Base-by-base conservation (phyloP, 2,113 vertebrate genomes). In the Aphelocoma coerulescens region DNA sequence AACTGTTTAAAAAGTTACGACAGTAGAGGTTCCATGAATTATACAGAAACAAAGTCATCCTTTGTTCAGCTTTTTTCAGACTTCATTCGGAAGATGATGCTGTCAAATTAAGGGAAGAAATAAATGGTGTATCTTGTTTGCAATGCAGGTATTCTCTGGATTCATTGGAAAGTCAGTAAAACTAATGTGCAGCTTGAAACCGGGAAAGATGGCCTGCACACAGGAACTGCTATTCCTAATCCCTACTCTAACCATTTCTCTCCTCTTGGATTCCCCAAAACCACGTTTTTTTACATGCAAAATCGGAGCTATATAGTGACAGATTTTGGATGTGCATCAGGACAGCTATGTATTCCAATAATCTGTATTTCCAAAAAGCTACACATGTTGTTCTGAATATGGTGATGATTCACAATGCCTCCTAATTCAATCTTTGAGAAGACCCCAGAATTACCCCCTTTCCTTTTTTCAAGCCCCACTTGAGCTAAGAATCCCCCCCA, bases 1-100 rank as follows among this genome's bases (percentile, higher is more conserved):
- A 94, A 79, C 77, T 55, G 52, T 49, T 92, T 92, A 55, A 94
- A 96, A 89, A 74, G 86, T 86, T 89, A 87, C 23, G 8, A 72
- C 66, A 72, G 58, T 48, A 78, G 58, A 85, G 41, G 62, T 91
- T 96, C 80, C 80, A 66, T 18, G 58, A 91, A 89, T 93, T 93
- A 72, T 4, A 91, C 49, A 91, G 80, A 75, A 94, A 77, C 41
- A 81, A 78, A 87, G 69, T 68, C 30, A 88, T 73, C 63, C 77
- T 94, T 91, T 92, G 79, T 91, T 92, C 75, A 55, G 61, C 27
- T 57, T 62, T 76, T 91, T 93, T 94, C 41, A 82, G 73, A 74
- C 26, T 92, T 89, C 39, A 52, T n/a, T 66, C 80, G 69, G 86
- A 95, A 88, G 93, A 91, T 28, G 41, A 78, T 67, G 59, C 66